Percentiles rank a stretch among this genome's conserved stretches.
These are phyloP conservation scores for Leptinotarsa undecemlineata DNA, from an alignment of 1,140 invertebrate genomes.

Conservation along the genomic window DNA sequence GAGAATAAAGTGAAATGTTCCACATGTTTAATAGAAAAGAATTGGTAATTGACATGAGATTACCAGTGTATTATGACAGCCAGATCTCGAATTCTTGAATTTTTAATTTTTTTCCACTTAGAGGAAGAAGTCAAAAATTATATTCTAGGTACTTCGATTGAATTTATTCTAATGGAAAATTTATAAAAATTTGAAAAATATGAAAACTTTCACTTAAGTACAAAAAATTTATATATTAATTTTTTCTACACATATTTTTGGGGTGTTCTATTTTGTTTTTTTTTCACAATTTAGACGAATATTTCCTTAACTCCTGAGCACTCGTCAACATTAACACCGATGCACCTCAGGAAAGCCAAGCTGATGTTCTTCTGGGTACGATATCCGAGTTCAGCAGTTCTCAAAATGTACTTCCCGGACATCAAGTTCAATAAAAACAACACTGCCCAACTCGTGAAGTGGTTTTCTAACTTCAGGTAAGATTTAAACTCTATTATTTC, in stretches of 20 bases:
- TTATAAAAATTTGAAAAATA: no score
- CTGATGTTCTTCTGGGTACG: conserved; percentile 99
- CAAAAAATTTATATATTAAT: background rate
- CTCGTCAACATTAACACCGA: conserved; percentile 95
- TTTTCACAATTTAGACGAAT: conserved; percentile 42
- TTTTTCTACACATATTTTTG: conserved; percentile 11
- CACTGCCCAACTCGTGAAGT: conserved; percentile 99
- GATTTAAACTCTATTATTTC: conserved; percentile 43
- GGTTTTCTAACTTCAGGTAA: conserved; percentile 99
- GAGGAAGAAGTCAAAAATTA: no score
- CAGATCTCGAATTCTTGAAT: background rate
- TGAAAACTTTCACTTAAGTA: no score
- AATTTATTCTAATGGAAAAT: no score
- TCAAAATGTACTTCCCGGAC: conserved; percentile 99
- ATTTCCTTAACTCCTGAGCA: conserved; percentile 80
- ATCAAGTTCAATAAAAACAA: conserved; percentile 99
- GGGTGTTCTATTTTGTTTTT: conserved; percentile 28
- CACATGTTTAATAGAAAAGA: conserved; percentile 18
- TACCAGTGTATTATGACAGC: background rate
- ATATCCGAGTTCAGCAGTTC: conserved; percentile 96
- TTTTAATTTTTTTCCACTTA: no score
- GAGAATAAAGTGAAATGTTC: conserved; percentile 10
- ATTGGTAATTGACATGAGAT: background rate
- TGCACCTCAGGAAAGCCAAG: conserved; percentile 99
- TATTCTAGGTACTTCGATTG: no score